Conservation (phyloP, 2,888 invertebrate genomes). For the Willowsia nigromaculata region DNA sequence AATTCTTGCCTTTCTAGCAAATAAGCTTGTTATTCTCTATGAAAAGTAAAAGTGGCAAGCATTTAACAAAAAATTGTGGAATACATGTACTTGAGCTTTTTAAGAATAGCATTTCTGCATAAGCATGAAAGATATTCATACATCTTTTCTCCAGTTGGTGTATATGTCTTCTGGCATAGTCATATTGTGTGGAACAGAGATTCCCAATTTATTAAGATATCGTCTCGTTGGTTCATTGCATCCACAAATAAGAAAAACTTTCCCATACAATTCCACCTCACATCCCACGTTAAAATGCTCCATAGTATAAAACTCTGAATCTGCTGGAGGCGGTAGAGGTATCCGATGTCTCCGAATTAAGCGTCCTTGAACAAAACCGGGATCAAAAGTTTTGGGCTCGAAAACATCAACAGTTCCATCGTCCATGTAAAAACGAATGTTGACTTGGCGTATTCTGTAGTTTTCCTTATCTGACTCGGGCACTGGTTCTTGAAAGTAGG, state of each 20-base stretch:
- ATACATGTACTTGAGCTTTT: no score
- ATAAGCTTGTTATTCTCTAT: conserved; percentile 58
- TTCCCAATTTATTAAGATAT: conserved; percentile 91
- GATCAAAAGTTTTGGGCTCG: conserved; percentile 90
- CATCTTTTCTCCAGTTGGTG: conserved; percentile 79
- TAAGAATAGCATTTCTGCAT: not conserved
- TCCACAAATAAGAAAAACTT: conserved; percentile 89
- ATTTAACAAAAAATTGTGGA: no score
- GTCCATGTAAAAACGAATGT: conserved; percentile 92
- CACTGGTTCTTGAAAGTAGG: conserved; percentile 89
- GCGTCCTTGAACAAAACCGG: conserved; percentile 85
- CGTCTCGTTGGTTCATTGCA: conserved; percentile 93
- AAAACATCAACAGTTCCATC: conserved; percentile 94
- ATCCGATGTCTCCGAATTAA: conserved; percentile 68
- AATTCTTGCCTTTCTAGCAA: conserved; percentile 82
- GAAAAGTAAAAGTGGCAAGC: no score
- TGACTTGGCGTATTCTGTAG: conserved; percentile 88
- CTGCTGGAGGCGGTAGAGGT: conserved; percentile 83
- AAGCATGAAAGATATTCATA: conserved; percentile 58
- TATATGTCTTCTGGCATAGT: conserved; percentile 82
- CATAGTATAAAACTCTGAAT: conserved; percentile 89
- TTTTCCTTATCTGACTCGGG: conserved; percentile 86
- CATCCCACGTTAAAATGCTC: conserved; percentile 93
- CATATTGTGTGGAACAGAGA: conserved; percentile 88
- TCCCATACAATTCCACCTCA: conserved; percentile 89